Evolutionary conservation across 92 coral and sea anemone species (phyloP).

Genomic region (Porites divaricata): DNA sequence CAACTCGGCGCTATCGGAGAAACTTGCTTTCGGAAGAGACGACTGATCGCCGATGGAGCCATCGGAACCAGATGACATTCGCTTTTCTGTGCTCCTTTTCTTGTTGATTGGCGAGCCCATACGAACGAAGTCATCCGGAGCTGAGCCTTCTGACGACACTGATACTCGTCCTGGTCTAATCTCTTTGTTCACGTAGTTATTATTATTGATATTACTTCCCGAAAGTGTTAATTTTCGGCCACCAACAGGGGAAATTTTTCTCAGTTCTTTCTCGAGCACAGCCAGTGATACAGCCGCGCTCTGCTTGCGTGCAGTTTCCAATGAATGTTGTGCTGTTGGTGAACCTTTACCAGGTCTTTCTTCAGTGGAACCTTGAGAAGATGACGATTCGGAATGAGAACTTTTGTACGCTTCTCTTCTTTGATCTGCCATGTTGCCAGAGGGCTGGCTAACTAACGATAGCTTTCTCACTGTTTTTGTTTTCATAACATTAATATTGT

Average conservation of each 20-base stretch:
- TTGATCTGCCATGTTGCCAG: conserved; percentile 42
- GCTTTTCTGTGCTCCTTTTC: conserved; percentile 32
- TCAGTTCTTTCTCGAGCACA: conserved; percentile 79
- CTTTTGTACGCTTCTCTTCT: conserved; percentile 57
- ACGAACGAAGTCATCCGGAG: conserved; percentile 41
- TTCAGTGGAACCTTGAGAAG: conserved; percentile 83
- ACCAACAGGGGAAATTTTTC: conserved; percentile 74
- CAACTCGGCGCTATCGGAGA: conserved; percentile 62
- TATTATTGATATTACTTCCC: conserved; percentile 10
- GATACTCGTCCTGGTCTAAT: conserved; percentile 63
- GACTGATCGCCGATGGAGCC: conserved; percentile 61
- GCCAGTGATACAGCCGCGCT: conserved; percentile 63
- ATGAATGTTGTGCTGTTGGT: conserved; percentile 20
- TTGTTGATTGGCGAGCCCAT: conserved; percentile 50
- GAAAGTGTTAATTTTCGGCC: conserved; percentile 53
- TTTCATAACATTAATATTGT: conserved; percentile 70
- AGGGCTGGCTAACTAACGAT: conserved; percentile 20
- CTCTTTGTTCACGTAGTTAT: conserved; percentile 22
- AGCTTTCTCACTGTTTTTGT: conserved; percentile 56
- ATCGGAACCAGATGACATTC: conserved; percentile 54
- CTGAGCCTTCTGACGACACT: conserved; percentile 77
- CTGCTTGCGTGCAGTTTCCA: conserved; percentile 53
- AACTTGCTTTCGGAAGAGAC: conserved; percentile 22
- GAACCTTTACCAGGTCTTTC: conserved; percentile 49
- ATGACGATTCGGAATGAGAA: conserved; percentile 76